phyloP scores from a whole-genome alignment of 2,888 invertebrate genomes.

The Agrotis clavis region DNA sequence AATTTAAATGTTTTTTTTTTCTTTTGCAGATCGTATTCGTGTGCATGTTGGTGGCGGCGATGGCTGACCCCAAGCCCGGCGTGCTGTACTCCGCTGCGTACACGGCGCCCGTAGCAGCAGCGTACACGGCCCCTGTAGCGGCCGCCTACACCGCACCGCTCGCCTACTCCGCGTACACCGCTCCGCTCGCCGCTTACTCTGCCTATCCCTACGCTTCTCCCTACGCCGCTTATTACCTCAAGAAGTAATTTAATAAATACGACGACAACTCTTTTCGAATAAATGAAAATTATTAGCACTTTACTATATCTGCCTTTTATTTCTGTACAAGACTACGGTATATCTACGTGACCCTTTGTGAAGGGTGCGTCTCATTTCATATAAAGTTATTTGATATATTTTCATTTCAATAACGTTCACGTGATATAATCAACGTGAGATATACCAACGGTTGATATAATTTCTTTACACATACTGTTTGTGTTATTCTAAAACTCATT shows the following conservation, averaged over 20 bases:
- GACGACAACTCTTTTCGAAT: neutral
- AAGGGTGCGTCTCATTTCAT: too few species aligned
- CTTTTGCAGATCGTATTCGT: slow-evolving; percentile 77
- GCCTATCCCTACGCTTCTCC: slow-evolving; percentile 75
- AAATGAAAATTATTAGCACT: slow-evolving; percentile 3
- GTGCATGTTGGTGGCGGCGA: slow-evolving; percentile 77
- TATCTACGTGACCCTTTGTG: too few species aligned
- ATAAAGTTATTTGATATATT: too few species aligned
- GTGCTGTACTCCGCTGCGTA: slow-evolving; percentile 69
- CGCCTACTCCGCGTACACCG: slow-evolving; percentile 78
- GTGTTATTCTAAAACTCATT: too few species aligned
- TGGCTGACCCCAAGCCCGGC: slow-evolving; percentile 69
- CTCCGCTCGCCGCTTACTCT: slow-evolving; percentile 74
- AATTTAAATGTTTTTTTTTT: neutral
- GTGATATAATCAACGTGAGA: too few species aligned
- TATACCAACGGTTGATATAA: too few species aligned
- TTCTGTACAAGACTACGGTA: neutral
- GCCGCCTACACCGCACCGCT: slow-evolving; percentile 74
- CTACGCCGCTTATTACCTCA: slow-evolving; percentile 58
- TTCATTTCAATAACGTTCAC: too few species aligned
- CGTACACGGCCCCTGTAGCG: slow-evolving; percentile 77
- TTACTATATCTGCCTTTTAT: slow-evolving; percentile 10
- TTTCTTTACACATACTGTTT: too few species aligned
- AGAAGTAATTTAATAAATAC: slow-evolving; percentile 21
- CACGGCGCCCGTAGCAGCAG: slow-evolving; percentile 73